Conservation (phyloP, 2,797 vertebrate species). For the Ammospiza maritima region DNA sequence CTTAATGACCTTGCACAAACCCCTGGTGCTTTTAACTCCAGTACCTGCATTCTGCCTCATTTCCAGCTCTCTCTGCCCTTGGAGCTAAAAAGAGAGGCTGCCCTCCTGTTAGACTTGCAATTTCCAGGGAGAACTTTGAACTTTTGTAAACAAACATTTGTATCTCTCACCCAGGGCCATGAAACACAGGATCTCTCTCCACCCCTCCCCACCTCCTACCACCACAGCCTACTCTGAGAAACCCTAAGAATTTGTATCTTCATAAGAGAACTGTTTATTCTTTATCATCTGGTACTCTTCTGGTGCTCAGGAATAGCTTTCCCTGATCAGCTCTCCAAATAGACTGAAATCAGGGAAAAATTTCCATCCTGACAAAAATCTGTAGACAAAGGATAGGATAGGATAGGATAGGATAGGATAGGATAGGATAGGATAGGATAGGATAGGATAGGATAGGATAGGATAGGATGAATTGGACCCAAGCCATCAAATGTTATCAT, state of each 20-base stretch:
- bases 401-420: too few relatives aligned
- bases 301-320: background rate
- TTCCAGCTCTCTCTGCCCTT: background rate
- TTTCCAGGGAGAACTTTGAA: constrained; percentile 15
- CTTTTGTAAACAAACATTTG: background rate
- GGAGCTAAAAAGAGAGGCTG: background rate
- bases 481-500: background rate
- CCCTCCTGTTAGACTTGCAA: background rate
- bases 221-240: background rate
- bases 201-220: background rate
- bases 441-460: too few relatives aligned
- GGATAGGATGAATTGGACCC: too few relatives aligned
- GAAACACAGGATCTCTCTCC: background rate
- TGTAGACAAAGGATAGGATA: background rate
- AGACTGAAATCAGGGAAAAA: background rate
- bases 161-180: background rate
- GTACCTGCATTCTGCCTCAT: background rate
- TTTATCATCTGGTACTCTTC: background rate
- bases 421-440: too few relatives aligned
- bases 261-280: background rate
- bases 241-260: background rate
- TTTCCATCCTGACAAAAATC: background rate
- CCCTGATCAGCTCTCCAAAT: background rate
- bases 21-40: background rate
- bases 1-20: constrained; percentile 10